Base-by-base conservation (phyloP, 37 sponge, comb jelly and placozoan genomes). In the Bolinopsis microptera region DNA sequence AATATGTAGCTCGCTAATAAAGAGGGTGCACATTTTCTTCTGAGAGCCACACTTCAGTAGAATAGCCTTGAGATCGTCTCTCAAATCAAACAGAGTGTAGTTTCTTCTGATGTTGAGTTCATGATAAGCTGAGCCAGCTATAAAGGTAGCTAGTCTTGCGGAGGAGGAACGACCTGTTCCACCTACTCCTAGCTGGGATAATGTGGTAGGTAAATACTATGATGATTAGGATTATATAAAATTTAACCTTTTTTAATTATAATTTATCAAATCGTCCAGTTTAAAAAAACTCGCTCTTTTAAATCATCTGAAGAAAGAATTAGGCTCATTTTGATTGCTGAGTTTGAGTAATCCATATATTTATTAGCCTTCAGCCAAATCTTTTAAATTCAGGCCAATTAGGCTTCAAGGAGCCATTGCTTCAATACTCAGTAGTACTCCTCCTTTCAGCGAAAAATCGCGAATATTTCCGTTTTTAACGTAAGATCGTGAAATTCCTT, bases 121-220 rank as follows among this genome's bases (percentile, higher is more conserved):
- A 39, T 94, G 94, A 83, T 94, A 94, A 35, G 77, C 35, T 39
- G 92, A 76, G 31, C 80, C 28, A 75, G 94, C 39, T 74, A 95
- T 95, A 41, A 69, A 68, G 90, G 80, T 25, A 48, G 95, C 94
- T 23, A 95, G 90, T 76, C 92, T 38, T 8, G 93, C 83, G 92
- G 93, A 93, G 38, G 92, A 82, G 32, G 93, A 31, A 37, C 92
- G 86, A 0, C 95, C 95, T 69, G 94, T 92, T 69, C 95, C 94
- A 32, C 94, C 95, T 21, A 94, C 34, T 36, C 95, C 95, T 69
- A 95, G 37, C 94, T 95, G 69, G 27, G 74, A 22, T 61, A 21
- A 18, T 18, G 68, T 9, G 68, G 68, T n/a, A n/a, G n/a, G n/a
- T n/a, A n/a, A 70, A 26, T 39, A 83, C 18, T 21, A 30, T 24